A percentile compares a stretch with the other conserved stretches of the same genome.
Evolutionary conservation across 2,888 invertebrate species (phyloP).

Genomic region (Andrena dorsata): DNA sequence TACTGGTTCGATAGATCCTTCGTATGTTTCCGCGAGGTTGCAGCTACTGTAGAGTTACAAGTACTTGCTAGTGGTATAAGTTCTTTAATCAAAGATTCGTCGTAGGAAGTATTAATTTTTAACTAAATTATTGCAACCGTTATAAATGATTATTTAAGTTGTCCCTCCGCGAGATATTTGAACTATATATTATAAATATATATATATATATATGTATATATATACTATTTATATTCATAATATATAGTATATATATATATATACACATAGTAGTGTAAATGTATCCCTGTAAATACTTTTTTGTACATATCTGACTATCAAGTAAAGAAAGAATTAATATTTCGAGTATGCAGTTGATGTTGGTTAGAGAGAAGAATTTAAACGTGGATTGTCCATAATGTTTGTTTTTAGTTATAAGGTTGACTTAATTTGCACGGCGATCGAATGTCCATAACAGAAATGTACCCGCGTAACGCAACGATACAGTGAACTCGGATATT

Average conservation of each 20-base stretch:
- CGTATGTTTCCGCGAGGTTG: conserved; percentile 23
- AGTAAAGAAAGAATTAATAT: conserved; percentile 61
- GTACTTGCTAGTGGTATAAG: conserved; percentile 73
- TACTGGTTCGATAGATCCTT: conserved; percentile 51
- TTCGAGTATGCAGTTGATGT: conserved; percentile 67
- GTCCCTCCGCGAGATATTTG: conserved; percentile 60
- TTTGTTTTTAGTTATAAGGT: conserved; percentile 48
- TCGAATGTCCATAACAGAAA: conserved; percentile 46
- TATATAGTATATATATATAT: conserved; percentile 18
- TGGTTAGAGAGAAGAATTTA: conserved; percentile 62
- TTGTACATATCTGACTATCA: conserved; percentile 77
- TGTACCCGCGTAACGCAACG: conserved; percentile 44
- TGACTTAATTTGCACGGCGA: conserved; percentile 36
- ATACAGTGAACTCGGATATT: conserved; percentile 26
- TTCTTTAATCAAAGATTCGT: conserved; percentile 82
- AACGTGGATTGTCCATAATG: conserved; percentile 64
- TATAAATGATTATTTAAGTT: conserved; percentile 72
- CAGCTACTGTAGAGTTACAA: conserved; percentile 60
- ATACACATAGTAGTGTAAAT: conserved; percentile 73
- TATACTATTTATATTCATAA: no score
- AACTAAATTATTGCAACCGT: conserved; percentile 80
- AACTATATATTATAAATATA: conserved; percentile 45
- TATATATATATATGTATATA: conserved; percentile 25
- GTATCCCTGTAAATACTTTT: conserved; percentile 77
- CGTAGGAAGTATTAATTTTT: conserved; percentile 76